phyloP scores from a whole-genome alignment of 1,140 invertebrate species.

The Diorhabda elongata region DNA sequence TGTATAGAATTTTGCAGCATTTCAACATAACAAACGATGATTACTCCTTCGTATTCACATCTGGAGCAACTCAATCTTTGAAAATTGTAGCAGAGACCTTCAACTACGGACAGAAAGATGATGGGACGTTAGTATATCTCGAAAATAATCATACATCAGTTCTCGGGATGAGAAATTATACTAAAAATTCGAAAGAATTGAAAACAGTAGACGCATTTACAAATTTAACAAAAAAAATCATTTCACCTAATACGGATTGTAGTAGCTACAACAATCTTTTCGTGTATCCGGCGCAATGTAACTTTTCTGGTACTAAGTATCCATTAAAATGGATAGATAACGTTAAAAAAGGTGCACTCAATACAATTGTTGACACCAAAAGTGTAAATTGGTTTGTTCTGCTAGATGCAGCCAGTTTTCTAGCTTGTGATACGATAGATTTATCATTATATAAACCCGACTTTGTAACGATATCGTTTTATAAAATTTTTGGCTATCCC shows the following conservation, averaged over 20 bases:
- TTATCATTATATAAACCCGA: slow-evolving; percentile 71
- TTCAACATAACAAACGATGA: slow-evolving; percentile 78
- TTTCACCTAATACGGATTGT: not conserved
- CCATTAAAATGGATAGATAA: slow-evolving; percentile 69
- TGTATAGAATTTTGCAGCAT: slow-evolving; percentile 69
- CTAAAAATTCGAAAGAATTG: slow-evolving; percentile 34
- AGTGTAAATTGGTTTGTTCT: slow-evolving; percentile 70
- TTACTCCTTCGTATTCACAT: slow-evolving; percentile 88
- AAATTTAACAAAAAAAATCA: not conserved
- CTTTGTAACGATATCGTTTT: slow-evolving; percentile 91
- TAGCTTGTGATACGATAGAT: slow-evolving; percentile 75
- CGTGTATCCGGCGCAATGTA: slow-evolving; percentile 88
- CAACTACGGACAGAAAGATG: slow-evolving; percentile 38
- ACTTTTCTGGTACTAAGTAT: slow-evolving; percentile 90
- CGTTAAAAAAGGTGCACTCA: slow-evolving; percentile 61
- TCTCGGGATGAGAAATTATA: slow-evolving; percentile 61
- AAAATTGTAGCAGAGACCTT: slow-evolving; percentile 84
- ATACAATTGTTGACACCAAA: slow-evolving; percentile 44
- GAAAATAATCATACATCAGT: slow-evolving; percentile 95
- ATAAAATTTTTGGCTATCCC: slow-evolving; percentile 97
- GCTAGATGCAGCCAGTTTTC: slow-evolving; percentile 82
- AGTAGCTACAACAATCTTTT: slow-evolving; percentile 62
- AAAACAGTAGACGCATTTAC: slow-evolving; percentile 38
- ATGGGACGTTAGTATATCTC: slow-evolving; percentile 73
- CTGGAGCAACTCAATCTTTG: slow-evolving; percentile 78